Base-by-base conservation (phyloP, 2,113 vertebrate genomes). In the Rousettus leschenaultii region DNA sequence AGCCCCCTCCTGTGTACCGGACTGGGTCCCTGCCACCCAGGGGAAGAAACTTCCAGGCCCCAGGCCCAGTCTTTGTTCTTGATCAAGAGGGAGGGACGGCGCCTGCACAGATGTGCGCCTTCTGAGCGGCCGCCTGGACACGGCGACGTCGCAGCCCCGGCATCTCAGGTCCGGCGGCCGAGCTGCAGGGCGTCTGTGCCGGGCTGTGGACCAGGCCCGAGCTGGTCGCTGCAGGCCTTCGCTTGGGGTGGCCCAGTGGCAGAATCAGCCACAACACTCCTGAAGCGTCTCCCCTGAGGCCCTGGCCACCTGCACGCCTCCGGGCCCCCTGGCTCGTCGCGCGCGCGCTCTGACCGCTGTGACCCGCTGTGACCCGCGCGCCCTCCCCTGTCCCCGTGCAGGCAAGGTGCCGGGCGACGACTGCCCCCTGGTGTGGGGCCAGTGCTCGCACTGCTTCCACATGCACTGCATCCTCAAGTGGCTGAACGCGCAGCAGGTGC, bases 401-500 rank as follows among this genome's bases (percentile, higher is more conserved):
- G 99, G 99, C 98, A 99, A 99, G 93, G 99, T 99, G 63, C 99
- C 99, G 0, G 99, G 99, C 0, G 99, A 99, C 4, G 99, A 99
- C 98, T 99, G 99, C 96, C 99, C 99, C 0, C 98, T 99, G 98
- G 99, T 99, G 79, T 99, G 99, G 99, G 99, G 99, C 21, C 99
- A 99, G 98, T 99, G 99, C 91, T 99, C 99, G 0, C 99, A 99
- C 98, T 99, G 99, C 95, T 99, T 99, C 98, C 99, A 99, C 96
- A 99, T 99, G 99, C 99, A 99, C 97, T 99, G 99, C 98, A 99
- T 99, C 98, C 98, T 99, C 97, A 99, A 99, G 97, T 99, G 99
- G 99, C 99, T 99, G 45, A 99, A 99, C 97, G 99, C 99, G 0
- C 99, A 99, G 99, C 99, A 99, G 97, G 99, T 99, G 48, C 99